These are phyloP conservation scores for Pica pica DNA, from an alignment of 2,113 vertebrate species.

Conservation along the genomic window DNA sequence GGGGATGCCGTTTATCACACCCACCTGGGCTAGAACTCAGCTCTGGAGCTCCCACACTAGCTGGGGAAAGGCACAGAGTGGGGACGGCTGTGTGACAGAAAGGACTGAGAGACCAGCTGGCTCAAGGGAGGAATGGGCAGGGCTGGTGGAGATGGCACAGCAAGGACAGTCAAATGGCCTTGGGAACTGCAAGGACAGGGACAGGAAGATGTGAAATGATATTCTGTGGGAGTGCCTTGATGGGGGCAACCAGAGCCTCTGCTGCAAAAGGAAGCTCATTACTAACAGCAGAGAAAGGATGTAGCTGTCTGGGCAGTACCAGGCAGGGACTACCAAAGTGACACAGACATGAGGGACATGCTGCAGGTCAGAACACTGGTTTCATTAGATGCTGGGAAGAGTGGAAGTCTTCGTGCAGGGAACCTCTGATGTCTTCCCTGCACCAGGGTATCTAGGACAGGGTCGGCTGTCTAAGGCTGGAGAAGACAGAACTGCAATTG, in stretches of 20 bases:
- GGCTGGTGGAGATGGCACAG: not conserved
- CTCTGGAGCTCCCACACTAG: not conserved
- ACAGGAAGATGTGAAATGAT: not conserved
- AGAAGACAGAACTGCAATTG: not conserved
- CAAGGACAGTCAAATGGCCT: not conserved
- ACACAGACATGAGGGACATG: not conserved
- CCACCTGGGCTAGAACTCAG: not conserved
- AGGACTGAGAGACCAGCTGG: not conserved
- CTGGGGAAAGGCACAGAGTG: rapidly evolving
- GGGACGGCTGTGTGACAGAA: not conserved
- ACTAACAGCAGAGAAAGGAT: not conserved
- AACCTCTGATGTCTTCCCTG: not conserved
- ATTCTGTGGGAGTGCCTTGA: not conserved
- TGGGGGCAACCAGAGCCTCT: rapidly evolving
- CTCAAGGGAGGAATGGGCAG: not conserved
- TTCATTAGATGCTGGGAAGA: not conserved
- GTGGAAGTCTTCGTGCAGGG: not conserved
- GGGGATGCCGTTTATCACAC: rapidly evolving
- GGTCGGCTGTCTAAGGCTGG: not conserved
- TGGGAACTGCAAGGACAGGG: not conserved
- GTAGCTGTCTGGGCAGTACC: not conserved
- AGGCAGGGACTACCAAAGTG: not conserved
- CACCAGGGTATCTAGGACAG: not conserved
- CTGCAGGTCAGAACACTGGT: not conserved
- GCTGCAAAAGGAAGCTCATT: not conserved